Conservation (phyloP, 2,888 invertebrate genomes). For the Calameuta filiformis region DNA sequence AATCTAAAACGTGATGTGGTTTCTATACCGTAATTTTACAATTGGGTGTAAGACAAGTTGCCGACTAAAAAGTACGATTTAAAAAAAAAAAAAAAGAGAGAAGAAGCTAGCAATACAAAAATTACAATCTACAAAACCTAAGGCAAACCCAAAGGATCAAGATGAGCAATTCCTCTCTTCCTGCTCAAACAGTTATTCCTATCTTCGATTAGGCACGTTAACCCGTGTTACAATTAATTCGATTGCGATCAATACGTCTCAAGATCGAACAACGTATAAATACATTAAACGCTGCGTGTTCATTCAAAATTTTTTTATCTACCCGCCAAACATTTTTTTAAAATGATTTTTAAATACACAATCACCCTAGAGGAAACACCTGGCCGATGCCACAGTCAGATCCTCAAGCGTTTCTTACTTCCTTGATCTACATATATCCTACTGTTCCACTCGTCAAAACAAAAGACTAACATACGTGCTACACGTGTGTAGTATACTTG, state of each 20-base stretch:
- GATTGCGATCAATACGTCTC: background rate
- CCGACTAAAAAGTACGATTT: no score
- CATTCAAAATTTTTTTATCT: no score
- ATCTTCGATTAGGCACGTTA: background rate
- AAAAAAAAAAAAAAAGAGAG: no score
- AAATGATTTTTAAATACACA: background rate
- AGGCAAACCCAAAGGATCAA: no score
- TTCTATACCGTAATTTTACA: background rate
- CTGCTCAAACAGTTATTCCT: no score
- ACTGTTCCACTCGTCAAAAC: background rate
- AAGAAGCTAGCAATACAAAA: no score
- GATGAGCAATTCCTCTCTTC: no score
- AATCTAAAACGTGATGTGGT: slow-evolving; percentile 22
- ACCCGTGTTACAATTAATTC: slow-evolving; percentile 6
- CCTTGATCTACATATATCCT: background rate
- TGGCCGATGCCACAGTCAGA: background rate
- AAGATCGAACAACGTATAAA: background rate
- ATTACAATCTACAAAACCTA: no score
- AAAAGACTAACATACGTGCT: background rate
- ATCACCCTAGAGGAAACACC: no score
- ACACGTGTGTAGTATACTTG: no score
- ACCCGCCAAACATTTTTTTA: background rate
- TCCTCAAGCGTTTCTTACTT: background rate
- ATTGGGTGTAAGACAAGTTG: no score
- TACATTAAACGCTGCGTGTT: no score